phyloP scores from a whole-genome alignment of 2,113 vertebrate species.

The Oncorhynchus nerka region DNA sequence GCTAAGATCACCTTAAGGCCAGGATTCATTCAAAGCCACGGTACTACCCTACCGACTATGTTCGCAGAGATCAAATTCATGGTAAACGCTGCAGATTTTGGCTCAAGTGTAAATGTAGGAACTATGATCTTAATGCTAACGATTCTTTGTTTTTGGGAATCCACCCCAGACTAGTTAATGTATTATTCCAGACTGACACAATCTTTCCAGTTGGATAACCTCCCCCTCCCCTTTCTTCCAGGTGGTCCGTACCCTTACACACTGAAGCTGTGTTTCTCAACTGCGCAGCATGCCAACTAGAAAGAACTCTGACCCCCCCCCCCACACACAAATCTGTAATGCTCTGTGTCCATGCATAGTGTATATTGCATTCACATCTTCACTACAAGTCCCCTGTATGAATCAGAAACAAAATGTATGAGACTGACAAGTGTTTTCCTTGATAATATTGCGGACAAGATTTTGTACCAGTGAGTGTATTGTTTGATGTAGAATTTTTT shows the following conservation, averaged over 20 bases:
- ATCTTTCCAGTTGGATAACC: not conserved
- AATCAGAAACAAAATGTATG: conserved; percentile 25
- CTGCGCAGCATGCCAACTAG: conserved; percentile 88
- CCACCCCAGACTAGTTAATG: no score
- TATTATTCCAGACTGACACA: no score
- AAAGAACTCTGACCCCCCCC: not conserved
- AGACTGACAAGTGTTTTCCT: conserved; percentile 13
- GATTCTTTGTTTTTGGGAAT: not conserved
- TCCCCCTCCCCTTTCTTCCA: conserved; percentile 35
- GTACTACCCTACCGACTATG: no score
- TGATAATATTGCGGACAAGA: not conserved
- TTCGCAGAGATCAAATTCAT: no score
- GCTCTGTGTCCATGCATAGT: conserved; percentile 43
- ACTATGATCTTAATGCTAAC: no score
- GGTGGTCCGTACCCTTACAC: conserved; percentile 91
- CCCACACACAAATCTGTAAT: conserved; percentile 28
- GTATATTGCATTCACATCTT: conserved; percentile 34
- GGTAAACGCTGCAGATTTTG: no score
- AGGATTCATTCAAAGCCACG: no score
- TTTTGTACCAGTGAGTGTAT: conserved; percentile 48
- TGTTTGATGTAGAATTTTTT: conserved; percentile 3
- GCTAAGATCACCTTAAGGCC: not conserved
- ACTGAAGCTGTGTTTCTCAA: conserved; percentile 92
- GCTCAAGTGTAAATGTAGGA: no score
- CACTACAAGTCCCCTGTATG: conserved; percentile 5